These are phyloP conservation scores for Engystomops pustulosus DNA, from an alignment of 2,113 vertebrate genomes.

Conservation along the genomic window DNA sequence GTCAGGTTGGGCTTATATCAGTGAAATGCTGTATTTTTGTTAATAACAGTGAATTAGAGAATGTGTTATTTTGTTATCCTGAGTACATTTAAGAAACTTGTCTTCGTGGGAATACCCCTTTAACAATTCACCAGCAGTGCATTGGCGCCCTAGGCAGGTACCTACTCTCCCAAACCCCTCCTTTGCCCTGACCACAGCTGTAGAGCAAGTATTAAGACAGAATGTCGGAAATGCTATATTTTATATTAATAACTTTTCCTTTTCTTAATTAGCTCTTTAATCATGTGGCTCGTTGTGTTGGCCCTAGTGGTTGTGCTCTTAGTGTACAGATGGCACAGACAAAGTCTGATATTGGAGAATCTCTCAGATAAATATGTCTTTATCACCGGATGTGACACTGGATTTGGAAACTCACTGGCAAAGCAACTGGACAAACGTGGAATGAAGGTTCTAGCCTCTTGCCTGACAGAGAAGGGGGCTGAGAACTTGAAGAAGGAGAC, in stretches of 20 bases:
- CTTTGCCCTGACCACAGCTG: no score
- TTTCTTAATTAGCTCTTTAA: not conserved
- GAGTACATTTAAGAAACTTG: no score
- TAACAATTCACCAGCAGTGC: no score
- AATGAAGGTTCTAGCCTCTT: slow-evolving; percentile 77
- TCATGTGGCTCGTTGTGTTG: not conserved
- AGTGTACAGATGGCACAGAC: slow-evolving; percentile 68
- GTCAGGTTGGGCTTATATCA: no score
- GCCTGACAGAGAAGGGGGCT: slow-evolving; percentile 77
- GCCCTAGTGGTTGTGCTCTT: slow-evolving; percentile 61
- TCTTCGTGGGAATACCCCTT: no score
- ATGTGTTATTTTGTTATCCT: no score
- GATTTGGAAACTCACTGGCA: slow-evolving; percentile 84
- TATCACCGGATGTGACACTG: slow-evolving; percentile 89
- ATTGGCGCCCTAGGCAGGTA: no score
- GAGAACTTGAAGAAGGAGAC: slow-evolving; percentile 69
- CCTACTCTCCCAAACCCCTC: no score
- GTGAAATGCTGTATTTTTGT: no score
- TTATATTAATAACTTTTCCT: not conserved
- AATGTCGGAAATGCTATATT: not conserved
- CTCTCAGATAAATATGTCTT: slow-evolving; percentile 77
- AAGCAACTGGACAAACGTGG: slow-evolving; percentile 77
- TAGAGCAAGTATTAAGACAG: not conserved
- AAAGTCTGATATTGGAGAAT: slow-evolving; percentile 65
- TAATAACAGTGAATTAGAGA: no score